Base-by-base conservation (phyloP, 2,113 vertebrate genomes). In the Hiodon alosoides region DNA sequence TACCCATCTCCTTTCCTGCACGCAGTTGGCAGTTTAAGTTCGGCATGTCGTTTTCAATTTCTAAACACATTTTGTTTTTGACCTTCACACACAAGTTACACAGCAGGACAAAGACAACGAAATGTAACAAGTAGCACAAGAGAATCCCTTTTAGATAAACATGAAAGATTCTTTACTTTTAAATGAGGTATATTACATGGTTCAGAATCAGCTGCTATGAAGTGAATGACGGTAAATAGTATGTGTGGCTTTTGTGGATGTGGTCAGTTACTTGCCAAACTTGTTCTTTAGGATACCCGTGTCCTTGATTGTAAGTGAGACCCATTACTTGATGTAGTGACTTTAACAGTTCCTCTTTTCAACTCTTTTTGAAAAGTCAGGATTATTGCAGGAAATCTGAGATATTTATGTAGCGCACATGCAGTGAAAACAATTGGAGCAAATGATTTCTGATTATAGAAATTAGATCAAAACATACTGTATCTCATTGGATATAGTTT, bases 311-410 rank as follows among this genome's bases (percentile, higher is more conserved):
- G 86, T 77, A 89, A 88, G 86, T 87, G 86, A 87, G 88, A 90
- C 88, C 88, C 90, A 86, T 87, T 86, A 87, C 85, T 88, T 87
- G 79, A 87, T 87, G 87, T 83, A 85, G 84, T 87, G 85, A 89
- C 85, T 86, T 81, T 76, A 86, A 87, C 85, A 89, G 50, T 69
- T 69, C 87, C 88, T 90, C 87, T 86, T 86, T 84, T 87, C 85
- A 86, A 84, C 84, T 80, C 83, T 87, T 82, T 72, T 84, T 84
- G 47, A 11, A 47, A 16, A 66, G 8, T 64, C 50, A 54, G 4
- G 17, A 73, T 74, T 13, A 53, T 66, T 66, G 31, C 64, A 47
- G 64, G 4, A 16, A 47, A 13, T 47, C 17, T 47, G 46, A 46
- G 48, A 7, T 47, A 66, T 17, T 48, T 64, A 16, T 62, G 5